Conservation (phyloP, 2,888 invertebrate species). For the Cataglyphis altisquamis region DNA sequence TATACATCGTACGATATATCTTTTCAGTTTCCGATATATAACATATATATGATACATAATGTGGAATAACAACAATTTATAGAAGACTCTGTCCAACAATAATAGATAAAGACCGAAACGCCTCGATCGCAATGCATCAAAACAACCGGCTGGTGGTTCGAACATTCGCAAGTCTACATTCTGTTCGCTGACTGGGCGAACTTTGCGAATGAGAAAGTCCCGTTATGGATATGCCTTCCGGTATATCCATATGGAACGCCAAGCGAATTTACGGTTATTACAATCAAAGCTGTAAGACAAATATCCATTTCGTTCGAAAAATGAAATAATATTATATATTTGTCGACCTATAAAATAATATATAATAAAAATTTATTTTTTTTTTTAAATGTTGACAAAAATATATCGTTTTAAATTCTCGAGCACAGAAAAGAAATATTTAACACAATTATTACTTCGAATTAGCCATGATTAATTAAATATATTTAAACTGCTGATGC, state of each 20-base stretch:
- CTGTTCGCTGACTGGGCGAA: slow-evolving; percentile 67
- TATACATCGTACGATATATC: neutral
- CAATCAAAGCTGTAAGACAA: slow-evolving; percentile 61
- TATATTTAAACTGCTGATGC: neutral
- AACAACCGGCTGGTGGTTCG: slow-evolving; percentile 3
- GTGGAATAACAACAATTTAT: neutral
- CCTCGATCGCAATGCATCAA: neutral
- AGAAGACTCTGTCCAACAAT: neutral
- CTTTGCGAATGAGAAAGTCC: slow-evolving; percentile 8
- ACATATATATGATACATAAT: neutral
- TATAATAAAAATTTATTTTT: slow-evolving; percentile 1
- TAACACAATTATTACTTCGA: neutral
- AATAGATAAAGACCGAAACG: neutral
- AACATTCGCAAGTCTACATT: slow-evolving; percentile 38
- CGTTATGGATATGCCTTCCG: slow-evolving; percentile 34
- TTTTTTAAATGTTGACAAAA: neutral
- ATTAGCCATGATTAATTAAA: neutral
- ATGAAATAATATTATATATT: neutral
- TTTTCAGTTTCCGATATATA: neutral
- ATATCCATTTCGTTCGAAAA: slow-evolving; percentile 55
- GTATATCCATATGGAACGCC: slow-evolving; percentile 53
- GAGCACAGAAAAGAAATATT: neutral
- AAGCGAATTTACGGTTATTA: slow-evolving; percentile 72
- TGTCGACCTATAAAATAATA: neutral
- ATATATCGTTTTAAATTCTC: neutral